Conservation (phyloP, 2,797 vertebrate species). For the Trichosurus vulpecula region DNA sequence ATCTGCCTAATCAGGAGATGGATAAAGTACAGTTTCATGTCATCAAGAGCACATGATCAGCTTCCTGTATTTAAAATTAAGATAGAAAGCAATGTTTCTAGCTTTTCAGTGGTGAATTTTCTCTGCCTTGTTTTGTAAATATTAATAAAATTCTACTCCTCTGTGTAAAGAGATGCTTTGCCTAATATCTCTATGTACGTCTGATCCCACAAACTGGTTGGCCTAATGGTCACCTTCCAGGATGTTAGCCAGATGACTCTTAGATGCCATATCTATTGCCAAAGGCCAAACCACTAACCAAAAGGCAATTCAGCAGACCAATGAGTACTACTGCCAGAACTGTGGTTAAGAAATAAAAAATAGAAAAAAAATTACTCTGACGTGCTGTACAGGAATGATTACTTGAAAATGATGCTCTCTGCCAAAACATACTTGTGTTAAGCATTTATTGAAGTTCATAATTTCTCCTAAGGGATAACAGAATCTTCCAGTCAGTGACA, state of each 20-base stretch:
- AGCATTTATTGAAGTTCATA: not conserved
- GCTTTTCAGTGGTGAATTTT: not conserved
- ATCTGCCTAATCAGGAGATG: not conserved
- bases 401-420: not conserved
- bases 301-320: not conserved
- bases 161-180: not conserved
- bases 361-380: not conserved
- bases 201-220: not conserved
- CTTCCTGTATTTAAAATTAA: not conserved
- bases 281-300: slow-evolving; percentile 4
- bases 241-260: slow-evolving; percentile 10
- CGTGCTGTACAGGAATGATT: not conserved
- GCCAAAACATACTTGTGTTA: not conserved
- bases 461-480: slow-evolving; percentile 2
- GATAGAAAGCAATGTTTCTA: not conserved
- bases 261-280: not conserved
- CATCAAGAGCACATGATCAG: not conserved
- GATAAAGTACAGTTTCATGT: not conserved
- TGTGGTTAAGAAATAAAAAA: not conserved
- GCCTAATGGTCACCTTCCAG: not conserved
- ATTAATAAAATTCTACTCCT: not conserved
- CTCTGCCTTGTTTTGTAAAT: not conserved
- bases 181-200: not conserved
- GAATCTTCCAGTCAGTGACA: not conserved
- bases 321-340: not conserved